Conservation (phyloP, 2,113 vertebrate genomes). For the Pseudolaguvia tuberculata region DNA sequence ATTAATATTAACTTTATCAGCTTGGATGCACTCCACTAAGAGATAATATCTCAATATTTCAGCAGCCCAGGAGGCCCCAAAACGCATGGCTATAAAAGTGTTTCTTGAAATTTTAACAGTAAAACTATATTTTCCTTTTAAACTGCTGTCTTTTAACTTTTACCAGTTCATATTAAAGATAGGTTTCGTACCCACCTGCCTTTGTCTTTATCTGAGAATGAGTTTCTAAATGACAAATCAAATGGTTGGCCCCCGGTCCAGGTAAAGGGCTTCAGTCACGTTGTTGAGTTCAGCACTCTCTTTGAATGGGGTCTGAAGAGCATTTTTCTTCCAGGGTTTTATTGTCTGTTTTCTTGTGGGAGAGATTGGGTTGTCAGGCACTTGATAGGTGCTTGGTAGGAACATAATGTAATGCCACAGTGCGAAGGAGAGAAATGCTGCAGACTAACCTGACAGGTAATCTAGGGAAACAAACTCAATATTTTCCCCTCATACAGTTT, state of each 20-base stretch:
- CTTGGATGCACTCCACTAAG: neutral
- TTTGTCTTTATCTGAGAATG: too few species aligned
- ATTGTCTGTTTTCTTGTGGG: conserved; percentile 49
- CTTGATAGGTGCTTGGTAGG: conserved; percentile 43
- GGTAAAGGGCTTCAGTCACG: conserved; percentile 33
- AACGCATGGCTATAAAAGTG: neutral
- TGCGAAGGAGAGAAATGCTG: conserved; percentile 35
- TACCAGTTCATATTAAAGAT: too few species aligned
- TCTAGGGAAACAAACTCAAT: conserved; percentile 49
- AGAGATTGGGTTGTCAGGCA: conserved; percentile 51
- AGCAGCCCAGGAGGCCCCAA: neutral
- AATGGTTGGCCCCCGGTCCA: conserved; percentile 29
- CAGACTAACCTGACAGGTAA: conserved; percentile 50
- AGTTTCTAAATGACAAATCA: conserved; percentile 26
- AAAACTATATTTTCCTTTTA: neutral
- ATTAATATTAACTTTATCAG: neutral
- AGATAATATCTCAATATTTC: neutral
- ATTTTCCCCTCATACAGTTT: conserved; percentile 41
- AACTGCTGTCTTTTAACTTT: conserved; percentile 13
- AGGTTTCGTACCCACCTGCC: too few species aligned
- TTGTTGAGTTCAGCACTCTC: conserved; percentile 40
- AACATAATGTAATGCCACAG: conserved; percentile 46
- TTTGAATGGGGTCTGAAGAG: conserved; percentile 36
- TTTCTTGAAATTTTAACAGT: neutral
- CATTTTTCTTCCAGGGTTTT: conserved; percentile 32